A percentile compares a stretch with the other conserved stretches of the same genome.
Evolutionary conservation across 2,113 vertebrate species (phyloP).

Genomic region (Cryptomyrus ogoouensis): DNA sequence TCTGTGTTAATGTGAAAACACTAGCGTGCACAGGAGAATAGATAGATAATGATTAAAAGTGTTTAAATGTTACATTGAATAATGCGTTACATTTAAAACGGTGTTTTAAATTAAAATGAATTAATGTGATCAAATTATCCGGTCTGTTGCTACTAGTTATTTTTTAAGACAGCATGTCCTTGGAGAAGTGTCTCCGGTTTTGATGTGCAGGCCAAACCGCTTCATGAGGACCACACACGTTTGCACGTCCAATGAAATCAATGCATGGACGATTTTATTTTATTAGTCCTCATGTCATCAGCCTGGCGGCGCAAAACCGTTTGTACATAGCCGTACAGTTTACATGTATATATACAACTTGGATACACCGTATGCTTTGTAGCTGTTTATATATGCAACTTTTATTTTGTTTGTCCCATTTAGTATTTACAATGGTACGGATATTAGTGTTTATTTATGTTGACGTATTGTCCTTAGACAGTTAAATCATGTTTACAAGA

Average conservation of each 20-base stretch:
- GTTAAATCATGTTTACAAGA: slow-evolving; percentile 28
- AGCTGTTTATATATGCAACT: slow-evolving; percentile 25
- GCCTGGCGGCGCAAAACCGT: neutral
- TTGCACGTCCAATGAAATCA: slow-evolving; percentile 14
- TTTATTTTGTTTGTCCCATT: slow-evolving; percentile 7
- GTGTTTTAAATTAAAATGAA: neutral
- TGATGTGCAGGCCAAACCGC: neutral
- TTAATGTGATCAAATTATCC: neutral
- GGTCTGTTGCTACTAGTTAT: neutral
- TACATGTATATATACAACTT: slow-evolving; percentile 17
- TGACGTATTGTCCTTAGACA: slow-evolving; percentile 14
- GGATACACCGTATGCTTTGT: slow-evolving; percentile 10
- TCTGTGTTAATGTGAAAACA: neutral
- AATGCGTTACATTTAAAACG: neutral
- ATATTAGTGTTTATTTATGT: slow-evolving; percentile 3
- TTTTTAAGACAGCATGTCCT: neutral
- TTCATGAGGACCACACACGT: neutral
- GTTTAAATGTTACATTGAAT: neutral
- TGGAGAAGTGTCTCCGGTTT: neutral
- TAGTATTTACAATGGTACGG: slow-evolving; percentile 10
- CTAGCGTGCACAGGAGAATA: neutral
- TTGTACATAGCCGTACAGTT: slow-evolving; percentile 18
- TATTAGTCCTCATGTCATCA: neutral
- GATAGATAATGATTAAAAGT: neutral
- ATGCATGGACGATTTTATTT: neutral